These are phyloP conservation scores for Lathronympha strigana DNA, from an alignment of 2,888 invertebrate genomes.

Conservation along the genomic window DNA sequence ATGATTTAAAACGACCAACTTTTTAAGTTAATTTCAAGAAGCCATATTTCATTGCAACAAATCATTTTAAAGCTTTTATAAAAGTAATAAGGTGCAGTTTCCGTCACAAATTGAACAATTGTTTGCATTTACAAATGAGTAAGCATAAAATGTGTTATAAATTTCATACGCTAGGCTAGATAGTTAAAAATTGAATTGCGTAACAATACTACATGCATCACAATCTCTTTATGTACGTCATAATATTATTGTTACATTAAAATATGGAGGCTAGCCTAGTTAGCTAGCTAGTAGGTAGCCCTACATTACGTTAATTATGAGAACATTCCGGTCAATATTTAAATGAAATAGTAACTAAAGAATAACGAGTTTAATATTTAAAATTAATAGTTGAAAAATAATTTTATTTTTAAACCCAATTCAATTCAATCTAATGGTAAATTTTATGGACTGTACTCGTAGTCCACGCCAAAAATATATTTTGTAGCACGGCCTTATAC, in stretches of 20 bases:
- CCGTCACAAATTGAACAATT: neutral
- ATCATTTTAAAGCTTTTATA: neutral
- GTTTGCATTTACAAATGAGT: slow-evolving; percentile 6
- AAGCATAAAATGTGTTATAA: neutral
- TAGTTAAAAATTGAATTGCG: slow-evolving; percentile 16
- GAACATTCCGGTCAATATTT: neutral
- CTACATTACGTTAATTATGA: neutral
- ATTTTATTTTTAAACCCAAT: too few relatives aligned
- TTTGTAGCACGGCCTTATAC: too few relatives aligned
- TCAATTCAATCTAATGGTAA: too few relatives aligned
- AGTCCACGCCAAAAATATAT: too few relatives aligned
- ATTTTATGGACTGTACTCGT: too few relatives aligned
- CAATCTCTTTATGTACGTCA: slow-evolving; percentile 13
- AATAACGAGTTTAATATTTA: too few relatives aligned
- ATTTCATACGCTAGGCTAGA: neutral
- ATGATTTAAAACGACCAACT: slow-evolving; percentile 1
- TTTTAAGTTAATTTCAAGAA: neutral
- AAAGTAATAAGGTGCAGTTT: neutral
- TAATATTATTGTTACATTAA: slow-evolving; percentile 10
- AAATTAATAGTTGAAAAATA: too few relatives aligned
- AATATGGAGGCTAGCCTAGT: neutral
- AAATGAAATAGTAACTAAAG: too few relatives aligned
- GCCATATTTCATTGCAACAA: neutral
- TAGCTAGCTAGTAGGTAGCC: too few relatives aligned
- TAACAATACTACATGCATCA: neutral